Conservation (phyloP, 2,888 invertebrate genomes). For the Coenonympha arcania region DNA sequence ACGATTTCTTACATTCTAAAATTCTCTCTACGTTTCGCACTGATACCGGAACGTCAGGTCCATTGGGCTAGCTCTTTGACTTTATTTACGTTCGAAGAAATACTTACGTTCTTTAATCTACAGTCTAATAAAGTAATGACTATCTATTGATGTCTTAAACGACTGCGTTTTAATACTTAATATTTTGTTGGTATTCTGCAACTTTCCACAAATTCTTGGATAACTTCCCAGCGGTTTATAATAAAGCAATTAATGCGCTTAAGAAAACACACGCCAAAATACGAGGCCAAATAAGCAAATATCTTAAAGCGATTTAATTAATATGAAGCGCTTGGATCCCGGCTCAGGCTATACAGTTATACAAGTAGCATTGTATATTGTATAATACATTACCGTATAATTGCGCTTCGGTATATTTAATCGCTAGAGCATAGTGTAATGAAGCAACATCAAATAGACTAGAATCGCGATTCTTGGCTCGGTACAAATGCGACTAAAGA, state of each 20-base stretch:
- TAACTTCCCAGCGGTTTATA: neutral
- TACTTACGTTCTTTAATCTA: no score
- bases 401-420: constrained; percentile 24
- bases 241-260: constrained; percentile 5
- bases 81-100: no score
- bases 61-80: no score
- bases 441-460: constrained; percentile 23
- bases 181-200: no score
- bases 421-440: constrained; percentile 24
- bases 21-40: no score
- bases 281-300: constrained; percentile 5
- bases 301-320: constrained; percentile 8
- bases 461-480: constrained; percentile 7
- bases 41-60: no score
- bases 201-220: neutral
- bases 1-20: no score
- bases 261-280: neutral
- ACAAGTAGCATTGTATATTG: neutral
- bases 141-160: no score
- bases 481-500: neutral
- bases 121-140: no score
- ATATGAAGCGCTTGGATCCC: constrained; percentile 5
- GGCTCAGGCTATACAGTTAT: neutral
- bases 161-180: no score
- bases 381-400: constrained; percentile 19